Evolutionary conservation across 35 echinoderm and acorn worm genomes (phyloP).

Genomic region (Nesometra sesokonis): DNA sequence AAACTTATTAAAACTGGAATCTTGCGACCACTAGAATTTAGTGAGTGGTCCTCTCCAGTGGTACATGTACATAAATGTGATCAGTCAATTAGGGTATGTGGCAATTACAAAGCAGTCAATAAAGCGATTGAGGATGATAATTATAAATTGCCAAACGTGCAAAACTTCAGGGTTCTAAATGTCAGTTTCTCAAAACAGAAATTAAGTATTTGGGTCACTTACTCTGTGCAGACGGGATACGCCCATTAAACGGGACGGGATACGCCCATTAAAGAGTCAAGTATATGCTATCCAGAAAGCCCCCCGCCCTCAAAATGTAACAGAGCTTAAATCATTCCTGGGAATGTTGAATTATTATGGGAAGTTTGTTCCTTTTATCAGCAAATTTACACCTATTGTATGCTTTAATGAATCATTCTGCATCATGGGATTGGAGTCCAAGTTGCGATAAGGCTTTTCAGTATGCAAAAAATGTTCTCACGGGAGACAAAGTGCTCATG

Average conservation of each 20-base stretch:
- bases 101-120: no score
- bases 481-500: no score
- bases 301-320: no score
- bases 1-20: neutral
- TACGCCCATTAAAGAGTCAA: neutral
- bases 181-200: neutral
- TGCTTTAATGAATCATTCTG: neutral
- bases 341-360: neutral
- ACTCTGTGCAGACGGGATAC: neutral
- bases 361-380: neutral
- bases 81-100: no score
- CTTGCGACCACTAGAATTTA: neutral
- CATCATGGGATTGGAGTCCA: no score
- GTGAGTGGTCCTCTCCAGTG: neutral
- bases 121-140: neutral
- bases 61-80: neutral
- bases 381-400: neutral
- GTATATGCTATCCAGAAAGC: neutral
- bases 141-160: neutral
- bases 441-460: conserved; percentile 2
- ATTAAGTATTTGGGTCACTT: conserved; percentile 3
- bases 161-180: neutral
- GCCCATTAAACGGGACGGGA: no score
- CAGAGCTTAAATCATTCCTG: conserved; percentile 2
- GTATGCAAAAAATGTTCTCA: conserved; percentile 4